Evolutionary conservation across 2,797 vertebrate genomes (phyloP).

Genomic region (Parauchenoglanis punctatus): DNA sequence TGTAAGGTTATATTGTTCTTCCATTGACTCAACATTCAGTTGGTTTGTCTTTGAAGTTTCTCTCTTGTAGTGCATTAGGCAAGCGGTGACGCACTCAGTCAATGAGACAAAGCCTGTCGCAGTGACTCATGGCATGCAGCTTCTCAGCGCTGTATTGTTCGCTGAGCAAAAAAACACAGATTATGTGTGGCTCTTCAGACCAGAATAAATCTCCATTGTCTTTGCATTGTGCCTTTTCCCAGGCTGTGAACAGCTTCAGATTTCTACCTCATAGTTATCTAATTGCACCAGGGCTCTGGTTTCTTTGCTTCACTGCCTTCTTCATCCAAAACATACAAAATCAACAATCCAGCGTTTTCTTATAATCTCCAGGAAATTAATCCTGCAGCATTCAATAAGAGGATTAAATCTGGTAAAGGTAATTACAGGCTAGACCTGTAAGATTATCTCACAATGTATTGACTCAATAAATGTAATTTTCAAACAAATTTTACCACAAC

Average conservation of each 20-base stretch:
- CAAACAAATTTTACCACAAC: not conserved
- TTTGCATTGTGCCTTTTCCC: conserved; percentile 43
- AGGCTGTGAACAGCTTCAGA: conserved; percentile 27
- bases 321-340: conserved; percentile 41
- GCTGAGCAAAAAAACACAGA: conserved; percentile 27
- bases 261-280: conserved; percentile 47
- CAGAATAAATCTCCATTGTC: conserved; percentile 53
- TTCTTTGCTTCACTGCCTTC: conserved; percentile 37
- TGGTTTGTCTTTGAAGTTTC: conserved; percentile 41
- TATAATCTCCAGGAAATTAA: conserved; percentile 59
- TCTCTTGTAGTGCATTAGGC: conserved; percentile 43
- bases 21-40: conserved; percentile 23
- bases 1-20: not conserved
- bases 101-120: conserved; percentile 49
- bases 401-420: conserved; percentile 63
- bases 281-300: conserved; percentile 36
- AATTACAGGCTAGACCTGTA: conserved; percentile 50
- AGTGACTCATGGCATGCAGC: conserved; percentile 50
- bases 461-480: conserved; percentile 7
- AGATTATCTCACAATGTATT: conserved; percentile 31
- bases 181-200: conserved; percentile 34
- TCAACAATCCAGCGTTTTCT: conserved; percentile 44
- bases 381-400: conserved; percentile 64
- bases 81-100: conserved; percentile 54
- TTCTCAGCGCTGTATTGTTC: conserved; percentile 45